Conservation (phyloP, 2,797 vertebrate species). For the Clamator glandarius region DNA sequence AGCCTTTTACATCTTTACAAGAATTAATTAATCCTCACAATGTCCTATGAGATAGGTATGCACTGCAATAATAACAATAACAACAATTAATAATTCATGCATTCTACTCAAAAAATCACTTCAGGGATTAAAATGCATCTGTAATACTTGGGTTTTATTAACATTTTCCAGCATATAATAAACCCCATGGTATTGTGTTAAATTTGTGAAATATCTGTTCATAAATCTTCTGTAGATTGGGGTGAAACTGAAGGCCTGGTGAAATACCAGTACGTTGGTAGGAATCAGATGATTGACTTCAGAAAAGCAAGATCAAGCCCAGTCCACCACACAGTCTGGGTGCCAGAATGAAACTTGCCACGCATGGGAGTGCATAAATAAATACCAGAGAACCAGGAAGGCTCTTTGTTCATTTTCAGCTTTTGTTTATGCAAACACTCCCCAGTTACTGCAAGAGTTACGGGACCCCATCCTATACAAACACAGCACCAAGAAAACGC, state of each 20-base stretch:
- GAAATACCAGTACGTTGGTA: not conserved
- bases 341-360: not conserved
- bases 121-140: slow-evolving; percentile 67
- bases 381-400: not conserved
- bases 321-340: not conserved
- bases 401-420: not conserved
- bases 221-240: not conserved
- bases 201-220: slow-evolving; percentile 19
- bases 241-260: not conserved
- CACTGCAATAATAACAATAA: slow-evolving; percentile 53
- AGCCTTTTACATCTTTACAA: slow-evolving; percentile 68
- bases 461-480: not conserved
- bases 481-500: not conserved
- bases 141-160: slow-evolving; percentile 61
- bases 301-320: not conserved
- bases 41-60: slow-evolving; percentile 62
- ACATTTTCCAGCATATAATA: slow-evolving; percentile 70
- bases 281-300: not conserved
- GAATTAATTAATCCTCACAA: slow-evolving; percentile 70
- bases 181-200: slow-evolving; percentile 51
- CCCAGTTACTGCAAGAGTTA: not conserved
- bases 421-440: not conserved
- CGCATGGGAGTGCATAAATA: not conserved
- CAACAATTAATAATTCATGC: slow-evolving; percentile 69
- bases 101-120: slow-evolving; percentile 61